Base-by-base conservation (phyloP, 2,797 vertebrate genomes). In the Bryconaethiops microstoma region DNA sequence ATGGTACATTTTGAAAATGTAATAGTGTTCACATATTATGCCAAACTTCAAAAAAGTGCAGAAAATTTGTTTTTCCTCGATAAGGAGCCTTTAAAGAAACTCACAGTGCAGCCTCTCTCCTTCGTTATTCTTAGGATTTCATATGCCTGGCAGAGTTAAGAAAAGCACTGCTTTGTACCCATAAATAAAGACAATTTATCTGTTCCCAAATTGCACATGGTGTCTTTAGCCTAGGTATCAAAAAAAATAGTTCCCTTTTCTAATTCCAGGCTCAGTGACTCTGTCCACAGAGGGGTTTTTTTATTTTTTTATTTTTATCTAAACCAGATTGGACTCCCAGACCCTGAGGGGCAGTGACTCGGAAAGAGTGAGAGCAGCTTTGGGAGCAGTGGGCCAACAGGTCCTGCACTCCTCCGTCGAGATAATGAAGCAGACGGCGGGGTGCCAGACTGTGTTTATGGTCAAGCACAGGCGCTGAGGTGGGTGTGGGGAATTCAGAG, bases 401-500 rank as follows among this genome's bases (percentile, higher is more conserved):
- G 80, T 78, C 50, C 76, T 73, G 71, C 72, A 78, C 76, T 82
- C 35, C 77, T 73, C 63, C 77, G 39, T 72, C 42, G 63, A 85
- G 86, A 88, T 90, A 91, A 93, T 91, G 90, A 92, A 89, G 88
- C 81, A 82, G 87, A 90, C 87, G 86, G 85, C 88, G 83, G 89
- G 87, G 90, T 88, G 86, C 87, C 86, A 89, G 83, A 85, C 67
- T 84, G 85, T 86, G 90, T 89, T 92, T 91, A 90, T 81, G 80
- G 86, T 82, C 55, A 75, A 79, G 81, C 87, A 87, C 82, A 87
- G 82, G 83, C 83, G 82, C 82, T 70, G 71, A 54, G 82, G 21
- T 82, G 78, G 82, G 82, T 7, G 40, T 67, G 42, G 76, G 69
- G 83, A 88, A 87, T 87, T 79, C 77, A 86, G 78, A 88, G 88